Evolutionary conservation across 2,797 vertebrate genomes (phyloP).

Genomic region (Ptychobarbus kaznakovi): DNA sequence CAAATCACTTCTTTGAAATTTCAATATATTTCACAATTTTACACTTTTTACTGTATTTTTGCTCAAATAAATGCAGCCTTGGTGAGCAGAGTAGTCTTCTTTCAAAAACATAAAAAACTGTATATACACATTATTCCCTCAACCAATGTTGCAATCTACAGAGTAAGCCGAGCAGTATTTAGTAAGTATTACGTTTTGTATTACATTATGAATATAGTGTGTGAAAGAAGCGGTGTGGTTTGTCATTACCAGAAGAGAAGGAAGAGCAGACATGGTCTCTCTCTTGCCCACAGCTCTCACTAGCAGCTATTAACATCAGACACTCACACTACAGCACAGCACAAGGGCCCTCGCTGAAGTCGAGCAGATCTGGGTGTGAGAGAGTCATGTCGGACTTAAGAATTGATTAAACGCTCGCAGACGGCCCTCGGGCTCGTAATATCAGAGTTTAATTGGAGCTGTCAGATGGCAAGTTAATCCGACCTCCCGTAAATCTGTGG

Average conservation of each 20-base stretch:
- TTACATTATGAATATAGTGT: neutral
- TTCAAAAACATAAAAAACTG: neutral
- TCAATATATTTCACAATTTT: neutral
- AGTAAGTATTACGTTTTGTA: neutral
- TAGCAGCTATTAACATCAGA: conserved; percentile 28
- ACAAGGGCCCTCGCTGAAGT: conserved; percentile 10
- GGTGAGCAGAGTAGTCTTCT: neutral
- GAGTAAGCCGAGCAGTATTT: neutral
- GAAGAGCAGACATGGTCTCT: neutral
- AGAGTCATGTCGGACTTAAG: conserved; percentile 35
- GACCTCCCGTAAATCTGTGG: conserved; percentile 46
- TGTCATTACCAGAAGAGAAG: neutral
- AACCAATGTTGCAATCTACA: neutral
- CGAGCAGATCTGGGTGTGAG: conserved; percentile 20
- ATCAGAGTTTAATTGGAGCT: conserved; percentile 42
- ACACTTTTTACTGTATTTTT: neutral
- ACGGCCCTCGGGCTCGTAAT: conserved; percentile 45
- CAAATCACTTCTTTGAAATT: neutral
- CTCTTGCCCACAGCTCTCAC: neutral
- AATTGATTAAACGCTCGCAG: conserved; percentile 50
- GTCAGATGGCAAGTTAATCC: conserved; percentile 53
- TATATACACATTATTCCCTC: neutral
- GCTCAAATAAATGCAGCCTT: neutral
- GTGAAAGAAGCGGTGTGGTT: conserved; percentile 4
- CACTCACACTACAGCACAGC: neutral